Percentiles rank a stretch among this genome's conserved stretches.
Evolutionary conservation across 2,888 invertebrate genomes (phyloP).

Genomic region (Chesias legatella): DNA sequence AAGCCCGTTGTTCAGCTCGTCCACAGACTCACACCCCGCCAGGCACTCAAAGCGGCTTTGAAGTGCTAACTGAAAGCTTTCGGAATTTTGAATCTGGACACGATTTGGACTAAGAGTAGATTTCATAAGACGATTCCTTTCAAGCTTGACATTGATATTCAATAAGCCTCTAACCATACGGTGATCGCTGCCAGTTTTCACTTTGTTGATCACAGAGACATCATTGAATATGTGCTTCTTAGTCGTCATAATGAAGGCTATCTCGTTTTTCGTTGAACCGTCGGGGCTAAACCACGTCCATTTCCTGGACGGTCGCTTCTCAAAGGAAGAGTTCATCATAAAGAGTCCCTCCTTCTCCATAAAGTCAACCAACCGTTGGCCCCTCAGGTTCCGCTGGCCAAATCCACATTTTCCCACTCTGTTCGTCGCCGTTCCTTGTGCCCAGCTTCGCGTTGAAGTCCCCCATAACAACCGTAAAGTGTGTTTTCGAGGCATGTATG

Average conservation of each 20-base stretch:
- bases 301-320: not conserved
- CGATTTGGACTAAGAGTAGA: slow-evolving; percentile 12
- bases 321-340: not conserved
- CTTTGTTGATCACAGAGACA: slow-evolving; percentile 19
- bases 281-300: slow-evolving; percentile 2
- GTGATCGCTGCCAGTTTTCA: slow-evolving; percentile 19
- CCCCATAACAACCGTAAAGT: slow-evolving; percentile 5
- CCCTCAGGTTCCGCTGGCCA: too few relatives aligned
- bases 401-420: too few relatives aligned
- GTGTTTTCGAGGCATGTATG: not conserved
- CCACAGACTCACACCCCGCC: too few relatives aligned
- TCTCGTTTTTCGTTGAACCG: slow-evolving; percentile 15
- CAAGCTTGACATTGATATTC: not conserved
- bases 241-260: slow-evolving; percentile 18
- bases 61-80: slow-evolving; percentile 48
- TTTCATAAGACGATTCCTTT: not conserved
- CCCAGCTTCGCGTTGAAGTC: slow-evolving; percentile 5
- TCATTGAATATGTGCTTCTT: slow-evolving; percentile 19
- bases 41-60: slow-evolving; percentile 43
- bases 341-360: not conserved
- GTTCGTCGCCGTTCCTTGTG: slow-evolving; percentile 1
- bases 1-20: too few relatives aligned
- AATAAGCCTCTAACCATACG: slow-evolving; percentile 19
- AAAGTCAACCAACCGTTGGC: not conserved
- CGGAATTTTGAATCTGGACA: slow-evolving; percentile 3